phyloP scores from a whole-genome alignment of 2,797 vertebrate genomes.

The Scleropages formosus region DNA sequence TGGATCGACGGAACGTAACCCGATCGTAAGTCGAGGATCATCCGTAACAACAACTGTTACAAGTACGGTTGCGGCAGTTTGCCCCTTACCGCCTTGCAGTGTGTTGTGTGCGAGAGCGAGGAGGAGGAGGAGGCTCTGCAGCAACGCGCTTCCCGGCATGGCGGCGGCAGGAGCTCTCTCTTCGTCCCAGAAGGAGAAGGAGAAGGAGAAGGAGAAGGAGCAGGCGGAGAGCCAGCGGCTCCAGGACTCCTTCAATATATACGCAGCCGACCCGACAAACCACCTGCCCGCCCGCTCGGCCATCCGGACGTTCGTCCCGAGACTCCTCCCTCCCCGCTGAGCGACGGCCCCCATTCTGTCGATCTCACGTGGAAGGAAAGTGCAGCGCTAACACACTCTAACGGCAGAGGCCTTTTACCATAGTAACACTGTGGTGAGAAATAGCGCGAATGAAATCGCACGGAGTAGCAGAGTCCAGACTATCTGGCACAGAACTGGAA shows the following conservation, averaged over 20 bases:
- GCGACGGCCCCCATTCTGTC: not conserved
- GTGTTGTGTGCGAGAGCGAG: slow-evolving; percentile 58
- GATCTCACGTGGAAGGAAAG: not conserved
- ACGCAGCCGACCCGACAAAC: slow-evolving; percentile 47
- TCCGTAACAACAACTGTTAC: too few species aligned
- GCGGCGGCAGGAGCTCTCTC: slow-evolving; percentile 37
- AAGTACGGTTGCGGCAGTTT: too few species aligned
- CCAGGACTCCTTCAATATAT: slow-evolving; percentile 52
- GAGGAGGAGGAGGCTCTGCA: slow-evolving; percentile 54
- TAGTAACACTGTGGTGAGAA: slow-evolving; percentile 56
- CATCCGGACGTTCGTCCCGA: slow-evolving; percentile 34
- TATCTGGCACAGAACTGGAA: too few species aligned
- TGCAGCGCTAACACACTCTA: slow-evolving; percentile 48
- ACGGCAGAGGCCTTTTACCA: slow-evolving; percentile 54
- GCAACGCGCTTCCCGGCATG: slow-evolving; percentile 57
- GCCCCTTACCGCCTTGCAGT: slow-evolving; percentile 50
- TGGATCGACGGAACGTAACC: too few species aligned
- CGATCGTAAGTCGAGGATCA: too few species aligned
- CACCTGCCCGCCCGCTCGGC: slow-evolving; percentile 51
- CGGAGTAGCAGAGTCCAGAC: not conserved
- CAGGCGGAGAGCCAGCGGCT: slow-evolving; percentile 29
- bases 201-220: slow-evolving; percentile 22
- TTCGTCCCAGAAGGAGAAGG: too few species aligned
- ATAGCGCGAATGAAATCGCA: slow-evolving; percentile 28
- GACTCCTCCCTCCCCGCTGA: slow-evolving; percentile 14